A percentile compares a stretch with the other conserved stretches of the same genome.
These are phyloP conservation scores for Panzeria rudis DNA, from an alignment of 2,888 invertebrate genomes.

Conservation along the genomic window DNA sequence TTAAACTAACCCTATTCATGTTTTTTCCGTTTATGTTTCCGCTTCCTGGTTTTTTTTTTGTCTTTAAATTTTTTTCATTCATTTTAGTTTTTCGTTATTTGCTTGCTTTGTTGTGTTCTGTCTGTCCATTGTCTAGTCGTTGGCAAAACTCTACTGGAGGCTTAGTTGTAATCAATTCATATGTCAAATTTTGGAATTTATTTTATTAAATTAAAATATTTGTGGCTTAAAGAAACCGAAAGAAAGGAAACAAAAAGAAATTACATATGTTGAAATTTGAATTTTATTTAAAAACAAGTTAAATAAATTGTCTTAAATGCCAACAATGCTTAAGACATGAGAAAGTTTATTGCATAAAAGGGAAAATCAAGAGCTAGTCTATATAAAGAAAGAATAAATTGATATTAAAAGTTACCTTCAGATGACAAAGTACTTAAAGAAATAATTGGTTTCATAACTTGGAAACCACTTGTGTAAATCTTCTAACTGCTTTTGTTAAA, in stretches of 20 bases:
- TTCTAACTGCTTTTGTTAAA: too few relatives aligned
- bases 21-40: constrained; percentile 72
- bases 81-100: not conserved
- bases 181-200: constrained; percentile 63
- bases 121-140: constrained; percentile 74
- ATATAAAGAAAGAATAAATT: not conserved
- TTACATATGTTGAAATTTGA: constrained; percentile 18
- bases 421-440: not conserved
- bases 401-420: not conserved
- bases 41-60: constrained; percentile 47
- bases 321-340: not conserved
- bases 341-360: not conserved
- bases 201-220: constrained; percentile 67
- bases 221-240: not conserved
- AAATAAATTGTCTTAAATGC: not conserved
- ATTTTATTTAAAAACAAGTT: not conserved
- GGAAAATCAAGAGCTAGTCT: not conserved
- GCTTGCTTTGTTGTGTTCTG: constrained; percentile 30
- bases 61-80: not conserved
- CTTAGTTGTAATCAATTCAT: constrained; percentile 65
- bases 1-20: constrained; percentile 68
- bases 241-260: not conserved
- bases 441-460: too few relatives aligned
- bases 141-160: constrained; percentile 59
- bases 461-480: too few relatives aligned